Evolutionary conservation across 2,888 invertebrate species (phyloP), one percentile per base, ranked within the genome.

Genomic region (Drosophila seclusa): DNA sequence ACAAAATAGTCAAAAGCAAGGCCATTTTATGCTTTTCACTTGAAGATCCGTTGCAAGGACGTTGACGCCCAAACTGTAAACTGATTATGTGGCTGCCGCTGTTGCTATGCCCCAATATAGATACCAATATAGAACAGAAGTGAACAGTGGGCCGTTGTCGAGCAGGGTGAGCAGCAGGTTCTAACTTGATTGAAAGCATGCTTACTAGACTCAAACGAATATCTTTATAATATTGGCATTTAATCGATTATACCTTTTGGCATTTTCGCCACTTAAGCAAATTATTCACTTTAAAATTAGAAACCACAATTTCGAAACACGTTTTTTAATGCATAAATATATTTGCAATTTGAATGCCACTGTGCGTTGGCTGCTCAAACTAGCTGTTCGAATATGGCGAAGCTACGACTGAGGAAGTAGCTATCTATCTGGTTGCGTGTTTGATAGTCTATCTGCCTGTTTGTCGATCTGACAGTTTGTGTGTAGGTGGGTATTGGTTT

Each of bases 71-170:
- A 40, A 36, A 27, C 59, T 65, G 48, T 72, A 63, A 69, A 66
- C 73, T 68, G 68, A 68, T 68, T 76, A 68, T 64, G 52, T 27
- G 61, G 59, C 49, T 34, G 13, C 21, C 55, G 52, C 32, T 68
- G 69, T 69, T 77, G 66, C 61, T 74, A 61, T 61, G 58, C 18
- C 79, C 69, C 66, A 76, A 88, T 79, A 88, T 84, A 85, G 80
- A 74, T 54, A 34, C 57, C n/a, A n/a, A n/a, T n/a, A n/a, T n/a
- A n/a, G n/a, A n/a, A n/a, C n/a, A n/a, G n/a, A n/a, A n/a, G 13
- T 16, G 10, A 2, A 54, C 54, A 50, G 40, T 74, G 73, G 31
- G 7, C 18, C 8, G 7, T n/a, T n/a, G 16, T 5, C 11, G 5
- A 42, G 21, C 42, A 21, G 0, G 42, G 6, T 21, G 42, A 21